Conservation (phyloP, 2,113 vertebrate genomes). For the Deroptyus accipitrinus region DNA sequence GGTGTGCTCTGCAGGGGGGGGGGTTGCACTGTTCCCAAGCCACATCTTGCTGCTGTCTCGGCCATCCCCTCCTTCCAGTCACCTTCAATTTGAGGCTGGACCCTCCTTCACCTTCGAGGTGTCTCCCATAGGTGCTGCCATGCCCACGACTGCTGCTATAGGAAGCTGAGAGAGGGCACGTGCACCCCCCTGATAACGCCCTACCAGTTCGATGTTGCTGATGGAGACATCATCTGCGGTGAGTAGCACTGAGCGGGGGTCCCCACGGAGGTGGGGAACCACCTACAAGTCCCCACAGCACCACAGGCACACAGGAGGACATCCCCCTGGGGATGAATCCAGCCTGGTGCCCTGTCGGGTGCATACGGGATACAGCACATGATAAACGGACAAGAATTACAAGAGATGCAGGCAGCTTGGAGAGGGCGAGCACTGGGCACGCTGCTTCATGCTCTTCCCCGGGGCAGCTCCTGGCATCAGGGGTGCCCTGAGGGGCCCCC, state of each 20-base stretch:
- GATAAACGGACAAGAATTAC: accelerated
- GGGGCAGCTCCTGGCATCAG: neutral
- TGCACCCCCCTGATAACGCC: slow-evolving; percentile 54
- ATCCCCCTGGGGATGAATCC: neutral
- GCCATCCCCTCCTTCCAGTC: accelerated
- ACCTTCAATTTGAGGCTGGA: neutral
- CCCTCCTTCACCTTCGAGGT: neutral
- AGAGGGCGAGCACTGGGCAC: accelerated
- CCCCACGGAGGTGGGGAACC: neutral
- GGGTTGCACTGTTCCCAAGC: accelerated
- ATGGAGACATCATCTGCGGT: neutral
- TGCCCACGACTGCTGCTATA: slow-evolving; percentile 64
- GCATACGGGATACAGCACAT: accelerated
- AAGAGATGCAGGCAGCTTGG: accelerated
- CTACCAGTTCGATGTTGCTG: neutral
- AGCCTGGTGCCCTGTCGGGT: neutral
- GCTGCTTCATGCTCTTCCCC: accelerated
- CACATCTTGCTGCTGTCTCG: accelerated
- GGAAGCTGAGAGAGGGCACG: neutral
- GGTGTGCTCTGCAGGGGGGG: neutral
- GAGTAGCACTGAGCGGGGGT: neutral
- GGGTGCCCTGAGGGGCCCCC: neutral
- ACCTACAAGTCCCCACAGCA: accelerated
- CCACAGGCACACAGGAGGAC: neutral
- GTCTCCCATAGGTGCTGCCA: slow-evolving; percentile 50